phyloP scores from a whole-genome alignment of 1,140 invertebrate species.

The Neodiprion pinetum region DNA sequence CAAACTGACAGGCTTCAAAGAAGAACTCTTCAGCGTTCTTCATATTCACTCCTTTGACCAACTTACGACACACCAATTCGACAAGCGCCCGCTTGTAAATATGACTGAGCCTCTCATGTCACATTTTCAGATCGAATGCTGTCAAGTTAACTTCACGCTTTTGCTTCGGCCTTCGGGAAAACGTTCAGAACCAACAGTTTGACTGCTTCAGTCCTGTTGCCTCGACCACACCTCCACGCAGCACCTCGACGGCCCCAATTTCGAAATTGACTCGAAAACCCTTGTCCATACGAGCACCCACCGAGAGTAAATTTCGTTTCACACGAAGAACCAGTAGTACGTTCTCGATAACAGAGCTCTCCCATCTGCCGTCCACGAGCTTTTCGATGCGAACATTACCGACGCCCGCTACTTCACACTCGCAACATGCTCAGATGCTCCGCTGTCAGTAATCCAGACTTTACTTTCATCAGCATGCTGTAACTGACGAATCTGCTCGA shows the following conservation, averaged over 20 bases:
- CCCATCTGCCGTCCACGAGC: not conserved
- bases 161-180: not conserved
- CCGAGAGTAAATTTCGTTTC: not conserved
- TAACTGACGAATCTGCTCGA: not conserved
- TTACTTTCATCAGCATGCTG: not conserved
- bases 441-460: not conserved
- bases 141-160: not conserved
- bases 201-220: not conserved
- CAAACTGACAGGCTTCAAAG: not conserved
- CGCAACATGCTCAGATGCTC: not conserved
- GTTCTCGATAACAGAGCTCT: not conserved
- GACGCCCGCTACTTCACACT: not conserved
- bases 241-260: not conserved
- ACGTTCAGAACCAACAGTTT: not conserved
- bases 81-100: conserved; percentile 19
- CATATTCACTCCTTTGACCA: conserved; percentile 1
- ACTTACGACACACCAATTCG: conserved; percentile 19
- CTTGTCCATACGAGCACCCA: not conserved
- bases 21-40: not conserved
- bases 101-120: conserved; percentile 30
- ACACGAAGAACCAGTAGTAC: not conserved
- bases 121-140: conserved; percentile 20
- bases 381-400: not conserved
- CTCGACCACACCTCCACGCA: not conserved
- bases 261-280: not conserved